These are phyloP conservation scores for Scotopteryx bipunctaria DNA, from an alignment of 2,888 invertebrate species.

Conservation along the genomic window DNA sequence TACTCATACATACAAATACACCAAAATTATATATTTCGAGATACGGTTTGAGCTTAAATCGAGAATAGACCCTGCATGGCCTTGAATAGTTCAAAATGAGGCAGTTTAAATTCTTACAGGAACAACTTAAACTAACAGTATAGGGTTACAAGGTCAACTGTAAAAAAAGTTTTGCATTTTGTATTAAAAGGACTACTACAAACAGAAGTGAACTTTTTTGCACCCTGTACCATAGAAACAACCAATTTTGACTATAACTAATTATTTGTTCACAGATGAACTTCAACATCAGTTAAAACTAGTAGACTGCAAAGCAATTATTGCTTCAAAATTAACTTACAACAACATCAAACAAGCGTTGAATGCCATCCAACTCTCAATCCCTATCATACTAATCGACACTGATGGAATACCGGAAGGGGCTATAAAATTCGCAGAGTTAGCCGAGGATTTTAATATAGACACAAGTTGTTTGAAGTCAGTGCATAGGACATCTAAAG, in stretches of 20 bases:
- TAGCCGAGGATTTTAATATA: conserved; percentile 79
- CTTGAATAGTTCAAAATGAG: no score
- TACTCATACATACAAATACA: neutral
- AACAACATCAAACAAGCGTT: conserved; percentile 75
- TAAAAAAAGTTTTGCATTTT: no score
- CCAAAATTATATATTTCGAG: no score
- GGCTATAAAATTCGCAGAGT: conserved; percentile 85
- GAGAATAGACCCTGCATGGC: no score
- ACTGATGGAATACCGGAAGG: conserved; percentile 77
- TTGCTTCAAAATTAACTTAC: conserved; percentile 84
- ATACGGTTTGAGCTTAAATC: no score
- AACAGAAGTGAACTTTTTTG: no score
- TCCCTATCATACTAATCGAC: conserved; percentile 80
- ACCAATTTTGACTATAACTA: no score
- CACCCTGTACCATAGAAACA: no score
- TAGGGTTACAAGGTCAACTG: no score
- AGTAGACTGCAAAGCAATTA: conserved; percentile 85
- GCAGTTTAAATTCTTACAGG: no score
- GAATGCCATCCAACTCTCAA: conserved; percentile 62
- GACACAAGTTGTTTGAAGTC: conserved; percentile 78
- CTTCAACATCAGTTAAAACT: conserved; percentile 85
- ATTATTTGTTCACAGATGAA: conserved; percentile 84
- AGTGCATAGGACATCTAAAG: conserved; percentile 74
- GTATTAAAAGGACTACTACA: no score
- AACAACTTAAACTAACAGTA: no score